Evolutionary conservation across 64 coral and sea anemone species (phyloP).

Genomic region (Catalaphyllia jardinei): DNA sequence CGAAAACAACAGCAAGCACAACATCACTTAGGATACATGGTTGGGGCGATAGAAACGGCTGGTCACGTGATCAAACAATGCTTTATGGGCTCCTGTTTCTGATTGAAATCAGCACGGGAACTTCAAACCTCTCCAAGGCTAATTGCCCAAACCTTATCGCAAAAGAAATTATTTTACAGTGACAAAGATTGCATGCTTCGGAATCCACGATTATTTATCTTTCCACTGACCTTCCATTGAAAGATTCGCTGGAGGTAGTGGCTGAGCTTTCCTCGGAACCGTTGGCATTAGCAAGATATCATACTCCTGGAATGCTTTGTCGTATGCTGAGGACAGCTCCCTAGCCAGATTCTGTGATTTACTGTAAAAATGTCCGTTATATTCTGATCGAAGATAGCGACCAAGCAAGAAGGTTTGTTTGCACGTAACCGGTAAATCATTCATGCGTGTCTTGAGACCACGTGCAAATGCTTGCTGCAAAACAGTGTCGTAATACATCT

Average conservation of each 20-base stretch:
- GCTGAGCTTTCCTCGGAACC: constrained; percentile 40
- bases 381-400: constrained; percentile 65
- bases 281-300: constrained; percentile 79
- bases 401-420: constrained; percentile 23
- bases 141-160: no score
- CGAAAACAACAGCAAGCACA: no score
- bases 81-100: no score
- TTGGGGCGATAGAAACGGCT: no score
- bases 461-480: constrained; percentile 1
- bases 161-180: no score
- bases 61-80: no score
- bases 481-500: constrained; percentile 12
- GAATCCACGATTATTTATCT: neutral
- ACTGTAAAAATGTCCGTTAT: constrained; percentile 74
- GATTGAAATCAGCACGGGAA: no score
- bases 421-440: neutral
- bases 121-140: no score
- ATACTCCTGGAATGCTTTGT: constrained; percentile 41
- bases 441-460: neutral
- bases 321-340: constrained; percentile 57
- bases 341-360: constrained; percentile 73
- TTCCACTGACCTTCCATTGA: constrained; percentile 23
- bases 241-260: constrained; percentile 9
- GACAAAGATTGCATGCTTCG: no score
- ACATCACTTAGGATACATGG: no score